phyloP scores from a whole-genome alignment of 2,113 vertebrate genomes.

The Nothocercus nigrocapillus region DNA sequence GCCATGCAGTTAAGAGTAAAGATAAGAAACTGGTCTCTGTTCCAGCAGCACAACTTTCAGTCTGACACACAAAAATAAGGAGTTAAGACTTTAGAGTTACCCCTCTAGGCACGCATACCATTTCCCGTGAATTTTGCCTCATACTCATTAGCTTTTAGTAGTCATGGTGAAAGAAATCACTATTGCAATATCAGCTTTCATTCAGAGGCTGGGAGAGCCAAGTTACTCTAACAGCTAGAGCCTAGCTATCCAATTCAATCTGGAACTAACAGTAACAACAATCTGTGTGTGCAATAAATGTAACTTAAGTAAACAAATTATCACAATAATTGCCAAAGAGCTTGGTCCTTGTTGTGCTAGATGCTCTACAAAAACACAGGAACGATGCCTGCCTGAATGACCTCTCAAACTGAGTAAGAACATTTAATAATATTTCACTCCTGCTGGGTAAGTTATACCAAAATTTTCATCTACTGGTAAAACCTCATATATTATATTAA shows the following conservation, averaged over 20 bases:
- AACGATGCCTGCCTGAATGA: neutral
- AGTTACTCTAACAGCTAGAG: neutral
- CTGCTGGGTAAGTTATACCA: neutral
- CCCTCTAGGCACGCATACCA: neutral
- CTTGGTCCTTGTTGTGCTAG: neutral
- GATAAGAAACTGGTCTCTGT: neutral
- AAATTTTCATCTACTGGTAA: neutral
- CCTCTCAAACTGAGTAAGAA: neutral
- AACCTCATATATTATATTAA: neutral
- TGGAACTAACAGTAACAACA: neutral
- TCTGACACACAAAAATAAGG: neutral
- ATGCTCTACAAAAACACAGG: neutral
- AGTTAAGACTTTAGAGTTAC: neutral
- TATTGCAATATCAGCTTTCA: neutral
- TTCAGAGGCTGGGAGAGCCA: neutral
- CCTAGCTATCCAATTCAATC: neutral
- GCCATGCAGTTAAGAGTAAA: neutral
- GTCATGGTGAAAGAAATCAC: neutral
- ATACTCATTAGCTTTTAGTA: neutral
- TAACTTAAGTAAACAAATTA: neutral
- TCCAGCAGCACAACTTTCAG: conserved; percentile 3
- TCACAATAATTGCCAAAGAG: neutral
- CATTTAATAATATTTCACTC: neutral
- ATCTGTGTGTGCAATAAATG: neutral
- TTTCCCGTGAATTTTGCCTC: neutral